phyloP scores from a whole-genome alignment of 2,113 vertebrate genomes.

The Polypterus senegalus region DNA sequence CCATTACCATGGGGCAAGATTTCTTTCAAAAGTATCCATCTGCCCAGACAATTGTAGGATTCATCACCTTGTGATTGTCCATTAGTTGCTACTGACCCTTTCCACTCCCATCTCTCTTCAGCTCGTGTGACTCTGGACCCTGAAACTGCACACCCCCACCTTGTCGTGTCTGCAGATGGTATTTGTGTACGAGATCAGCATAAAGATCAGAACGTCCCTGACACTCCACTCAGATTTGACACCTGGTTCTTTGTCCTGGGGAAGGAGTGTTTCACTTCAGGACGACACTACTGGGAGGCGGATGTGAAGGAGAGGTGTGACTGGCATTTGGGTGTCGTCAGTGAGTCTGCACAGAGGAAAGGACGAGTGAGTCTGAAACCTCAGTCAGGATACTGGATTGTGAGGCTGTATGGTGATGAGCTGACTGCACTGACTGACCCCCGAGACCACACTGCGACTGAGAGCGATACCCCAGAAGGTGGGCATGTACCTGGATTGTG shows the following conservation, averaged over 20 bases:
- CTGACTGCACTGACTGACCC: too few species aligned
- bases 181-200: conserved; percentile 20
- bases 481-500: too few species aligned
- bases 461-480: too few species aligned
- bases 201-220: conserved; percentile 25
- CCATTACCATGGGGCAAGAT: too few species aligned
- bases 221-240: conserved; percentile 39
- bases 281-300: conserved; percentile 48
- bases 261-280: conserved; percentile 35
- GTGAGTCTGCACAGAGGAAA: too few species aligned
- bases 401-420: too few species aligned
- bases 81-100: background rate
- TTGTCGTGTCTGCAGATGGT: conserved; percentile 24
- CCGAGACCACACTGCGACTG: too few species aligned
- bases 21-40: too few species aligned
- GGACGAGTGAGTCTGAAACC: too few species aligned
- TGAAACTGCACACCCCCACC: conserved; percentile 26
- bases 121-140: conserved; percentile 28
- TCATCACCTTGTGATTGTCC: too few species aligned
- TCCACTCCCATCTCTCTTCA: background rate
- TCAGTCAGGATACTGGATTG: too few species aligned
- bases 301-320: conserved; percentile 21
- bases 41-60: too few species aligned
- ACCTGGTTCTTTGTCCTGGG: conserved; percentile 45
- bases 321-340: conserved; percentile 25